Base-by-base conservation (phyloP, 2,113 vertebrate species). In the Anser cygnoides region DNA sequence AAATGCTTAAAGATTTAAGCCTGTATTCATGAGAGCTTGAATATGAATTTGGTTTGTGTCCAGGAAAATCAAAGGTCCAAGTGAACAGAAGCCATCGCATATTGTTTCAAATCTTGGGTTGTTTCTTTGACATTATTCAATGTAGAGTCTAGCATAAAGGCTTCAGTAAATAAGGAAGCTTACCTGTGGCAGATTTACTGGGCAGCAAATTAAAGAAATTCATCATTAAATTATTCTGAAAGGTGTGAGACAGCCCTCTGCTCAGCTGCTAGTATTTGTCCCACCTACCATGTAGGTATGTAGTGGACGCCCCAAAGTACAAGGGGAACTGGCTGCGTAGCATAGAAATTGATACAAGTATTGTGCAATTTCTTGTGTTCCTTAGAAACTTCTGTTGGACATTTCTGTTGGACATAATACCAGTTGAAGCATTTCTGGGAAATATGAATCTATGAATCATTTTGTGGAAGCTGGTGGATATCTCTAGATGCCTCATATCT, bases 121-220 rank as follows among this genome's bases (percentile, higher is more conserved):
- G 22, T 33, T 84, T 81, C 29, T 70, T 41, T 46, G 63, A 37
- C 9, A 5, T 83, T 70, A 31, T 66, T 90, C 55, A 63, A 5
- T 26, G 35, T 73, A 44, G 55, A n/a, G 50, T 61, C 49, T 76
- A 70, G 26, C 16, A 50, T 73, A 41, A 82, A 70, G 39, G 66
- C 15, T 44, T 88, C 21, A 37, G 55, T 85, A 52, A 46, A 46
- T 35, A 88, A 90, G 65, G n/a, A 77, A 62, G 28, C 17, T 61
- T 86, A 23, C 31, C 90, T 84, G 81, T 78, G 57, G n/a, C 35
- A 66, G 33, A 50, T 20, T 26, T 66, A 2, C 67, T 54, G 78
- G 49, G n/a, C 54, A 83, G 72, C 74, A 88, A 95, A 91, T 68
- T 71, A 87, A 87, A 78, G 31, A 89, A 65, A 91, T 79, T 94